phyloP scores from a whole-genome alignment of 1,140 invertebrate species.

The Bombus difficillimus region DNA sequence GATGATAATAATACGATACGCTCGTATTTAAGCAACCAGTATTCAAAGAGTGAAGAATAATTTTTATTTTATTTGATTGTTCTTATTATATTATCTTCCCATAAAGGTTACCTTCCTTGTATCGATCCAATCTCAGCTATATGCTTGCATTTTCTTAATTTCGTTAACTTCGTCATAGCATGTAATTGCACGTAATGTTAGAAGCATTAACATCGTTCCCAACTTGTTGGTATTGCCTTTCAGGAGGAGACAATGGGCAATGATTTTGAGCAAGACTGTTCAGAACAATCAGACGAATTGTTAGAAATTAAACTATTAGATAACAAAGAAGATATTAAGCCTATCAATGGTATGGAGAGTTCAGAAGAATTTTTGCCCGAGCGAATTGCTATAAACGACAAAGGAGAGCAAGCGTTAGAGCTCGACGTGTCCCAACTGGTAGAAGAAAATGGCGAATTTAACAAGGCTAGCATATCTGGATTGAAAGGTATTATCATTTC shows the following conservation, averaged over 20 bases:
- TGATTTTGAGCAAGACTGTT: conserved; percentile 13
- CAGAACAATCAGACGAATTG: neutral
- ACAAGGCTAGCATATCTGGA: neutral
- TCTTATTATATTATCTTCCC: neutral
- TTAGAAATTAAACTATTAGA: neutral
- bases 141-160: neutral
- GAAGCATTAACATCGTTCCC: neutral
- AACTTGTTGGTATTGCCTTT: conserved; percentile 30
- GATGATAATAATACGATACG: neutral
- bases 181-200: neutral
- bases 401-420: conserved; percentile 8
- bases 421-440: conserved; percentile 25
- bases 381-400: neutral
- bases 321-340: neutral
- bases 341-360: neutral
- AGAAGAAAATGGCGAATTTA: conserved; percentile 8
- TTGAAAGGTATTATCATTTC: conserved; percentile 24
- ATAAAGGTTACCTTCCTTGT: neutral
- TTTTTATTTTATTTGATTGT: neutral
- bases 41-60: neutral
- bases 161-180: neutral
- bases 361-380: neutral
- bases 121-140: neutral
- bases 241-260: conserved; percentile 36
- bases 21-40: neutral